Evolutionary conservation across 2,797 vertebrate genomes (phyloP).

Genomic region (Clangula hyemalis): DNA sequence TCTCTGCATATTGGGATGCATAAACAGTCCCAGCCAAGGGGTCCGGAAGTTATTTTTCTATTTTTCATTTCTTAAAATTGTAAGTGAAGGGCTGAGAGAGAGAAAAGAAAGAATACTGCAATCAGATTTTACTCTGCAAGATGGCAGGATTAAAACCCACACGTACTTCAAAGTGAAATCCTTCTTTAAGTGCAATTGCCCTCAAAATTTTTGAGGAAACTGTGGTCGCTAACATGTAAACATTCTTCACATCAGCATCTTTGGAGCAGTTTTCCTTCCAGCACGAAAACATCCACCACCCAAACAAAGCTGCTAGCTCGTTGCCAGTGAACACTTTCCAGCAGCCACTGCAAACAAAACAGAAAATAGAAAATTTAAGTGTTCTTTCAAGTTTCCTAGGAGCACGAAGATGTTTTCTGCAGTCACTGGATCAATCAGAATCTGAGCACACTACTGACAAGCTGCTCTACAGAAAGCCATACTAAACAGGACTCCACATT

Average conservation of each 20-base stretch:
- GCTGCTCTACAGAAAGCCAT: constrained; percentile 22
- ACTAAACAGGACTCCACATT: not conserved
- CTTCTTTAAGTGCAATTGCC: constrained; percentile 87
- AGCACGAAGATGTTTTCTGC: not conserved
- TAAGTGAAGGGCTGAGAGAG: accelerated
- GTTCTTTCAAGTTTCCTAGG: not conserved
- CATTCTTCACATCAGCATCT: constrained; percentile 72
- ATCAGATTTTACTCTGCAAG: not conserved
- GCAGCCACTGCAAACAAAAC: constrained; percentile 71
- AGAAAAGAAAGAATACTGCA: not conserved
- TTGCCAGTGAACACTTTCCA: constrained; percentile 97
- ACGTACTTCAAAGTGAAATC: constrained; percentile 92
- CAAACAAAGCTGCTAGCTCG: constrained; percentile 91
- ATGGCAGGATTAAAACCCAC: not conserved
- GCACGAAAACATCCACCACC: constrained; percentile 95
- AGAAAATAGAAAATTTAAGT: not conserved
- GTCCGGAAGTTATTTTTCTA: not conserved
- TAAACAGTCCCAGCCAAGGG: not conserved
- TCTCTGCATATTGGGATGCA: accelerated
- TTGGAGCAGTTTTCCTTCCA: constrained; percentile 83
- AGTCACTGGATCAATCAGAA: not conserved
- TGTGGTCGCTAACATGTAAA: constrained; percentile 93
- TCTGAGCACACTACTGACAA: not conserved
- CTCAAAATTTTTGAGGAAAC: constrained; percentile 94
- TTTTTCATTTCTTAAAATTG: accelerated